phyloP scores from a whole-genome alignment of 2,888 invertebrate genomes.

The Falcaria lacertinaria region DNA sequence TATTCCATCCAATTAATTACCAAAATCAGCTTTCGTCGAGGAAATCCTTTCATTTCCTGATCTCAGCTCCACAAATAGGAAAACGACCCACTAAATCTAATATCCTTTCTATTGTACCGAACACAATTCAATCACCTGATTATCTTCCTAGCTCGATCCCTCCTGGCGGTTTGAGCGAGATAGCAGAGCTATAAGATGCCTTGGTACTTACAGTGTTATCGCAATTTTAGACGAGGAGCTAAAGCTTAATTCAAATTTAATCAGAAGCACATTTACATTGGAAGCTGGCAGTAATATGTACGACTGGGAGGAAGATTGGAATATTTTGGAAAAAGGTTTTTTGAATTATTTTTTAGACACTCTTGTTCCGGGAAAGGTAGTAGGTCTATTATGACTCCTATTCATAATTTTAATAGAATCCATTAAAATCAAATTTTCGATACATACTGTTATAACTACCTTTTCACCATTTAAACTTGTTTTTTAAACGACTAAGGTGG shows the following conservation, averaged over 20 bases:
- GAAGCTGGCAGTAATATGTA: slow-evolving; percentile 1
- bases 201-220: slow-evolving; percentile 21
- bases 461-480: too few relatives aligned
- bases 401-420: too few relatives aligned
- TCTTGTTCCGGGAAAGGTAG: too few relatives aligned
- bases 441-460: too few relatives aligned
- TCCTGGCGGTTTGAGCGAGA: neutral
- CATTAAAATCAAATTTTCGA: too few relatives aligned
- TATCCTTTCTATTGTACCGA: slow-evolving; percentile 21
- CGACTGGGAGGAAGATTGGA: too few relatives aligned
- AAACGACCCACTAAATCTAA: slow-evolving; percentile 23
- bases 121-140: slow-evolving; percentile 27
- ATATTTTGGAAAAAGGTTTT: too few relatives aligned
- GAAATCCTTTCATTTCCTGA: neutral
- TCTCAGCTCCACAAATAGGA: slow-evolving; percentile 4
- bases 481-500: too few relatives aligned
- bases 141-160: slow-evolving; percentile 11
- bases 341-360: too few relatives aligned
- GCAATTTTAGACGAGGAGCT: slow-evolving; percentile 6
- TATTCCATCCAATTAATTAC: neutral
- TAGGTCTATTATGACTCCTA: too few relatives aligned
- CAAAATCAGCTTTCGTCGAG: neutral
- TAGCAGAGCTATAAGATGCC: slow-evolving; percentile 9
- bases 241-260: slow-evolving; percentile 22
- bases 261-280: slow-evolving; percentile 19